Base-by-base conservation (phyloP, 2,888 invertebrate genomes). In the Cephus nigrinus region DNA sequence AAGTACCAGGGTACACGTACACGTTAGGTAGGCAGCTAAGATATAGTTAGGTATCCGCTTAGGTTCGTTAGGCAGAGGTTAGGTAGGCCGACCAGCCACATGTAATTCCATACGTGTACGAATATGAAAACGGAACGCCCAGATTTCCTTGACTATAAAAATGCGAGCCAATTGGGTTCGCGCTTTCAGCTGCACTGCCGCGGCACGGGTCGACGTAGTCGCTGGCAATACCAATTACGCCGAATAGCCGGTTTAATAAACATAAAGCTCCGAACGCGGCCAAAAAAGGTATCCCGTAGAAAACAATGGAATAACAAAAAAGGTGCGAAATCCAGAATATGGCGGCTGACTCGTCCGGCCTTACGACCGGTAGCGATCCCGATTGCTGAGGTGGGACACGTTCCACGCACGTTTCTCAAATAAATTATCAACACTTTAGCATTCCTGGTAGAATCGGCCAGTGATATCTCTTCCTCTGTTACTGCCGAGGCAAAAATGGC, bases 341-440 rank as follows among this genome's bases (percentile, higher is more conserved):
- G 81, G 84, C 75, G 79, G 80, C 74, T 71, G 75, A 78, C 31
- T 75, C 75, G 69, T 77, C 71, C 72, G 68, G 77, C 77, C 55
- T n/a, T 80, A 80, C 79, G 81, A 81, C 80, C 79, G 32, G 68
- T 76, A 71, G 71, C 71, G 71, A 31, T 68, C 76, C 74, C 75
- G 77, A 71, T 72, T 76, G 78, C 73, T 75, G 75, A 76, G 77
- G 71, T 77, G 87, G 86, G 86, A 84, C 90, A 90, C 90, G 90
- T 90, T 89, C 89, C 85, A 80, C 83, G 89, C 85, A 89, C 90
- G 89, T 86, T 86, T 88, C 84, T 86, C 86, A 90, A 90, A 90
- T 90, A 90, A 88, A 89, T 88, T 87, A 87, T 88, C 82, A 77
- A 79, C 84, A 82, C 69, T 74, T 80, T 79, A 83, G 85, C 82